Conservation (phyloP, 2,888 invertebrate species). For the Cyclophora punctaria region DNA sequence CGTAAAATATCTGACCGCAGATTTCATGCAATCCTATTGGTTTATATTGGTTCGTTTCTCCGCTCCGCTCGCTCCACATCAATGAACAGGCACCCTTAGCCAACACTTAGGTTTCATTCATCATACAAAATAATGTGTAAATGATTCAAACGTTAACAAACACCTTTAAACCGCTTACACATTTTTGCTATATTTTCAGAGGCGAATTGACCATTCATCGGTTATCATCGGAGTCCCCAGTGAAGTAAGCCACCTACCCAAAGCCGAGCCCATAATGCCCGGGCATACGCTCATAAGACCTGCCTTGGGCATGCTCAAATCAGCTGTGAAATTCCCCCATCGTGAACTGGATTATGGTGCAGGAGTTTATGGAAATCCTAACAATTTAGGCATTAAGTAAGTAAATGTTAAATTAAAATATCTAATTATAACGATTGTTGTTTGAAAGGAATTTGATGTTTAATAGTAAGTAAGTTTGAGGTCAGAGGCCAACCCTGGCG, state of each 20-base stretch:
- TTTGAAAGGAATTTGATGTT: too few relatives aligned
- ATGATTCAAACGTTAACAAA: too few relatives aligned
- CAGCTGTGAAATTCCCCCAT: slow-evolving; percentile 58
- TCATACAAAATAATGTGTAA: too few relatives aligned
- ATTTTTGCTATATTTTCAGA: slow-evolving; percentile 22
- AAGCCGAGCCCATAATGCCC: slow-evolving; percentile 52
- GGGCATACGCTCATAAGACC: slow-evolving; percentile 59
- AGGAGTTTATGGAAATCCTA: slow-evolving; percentile 51
- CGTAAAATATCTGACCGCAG: too few relatives aligned
- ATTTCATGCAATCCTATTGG: too few relatives aligned
- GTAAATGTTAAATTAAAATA: background rate
- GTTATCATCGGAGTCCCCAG: slow-evolving; percentile 41
- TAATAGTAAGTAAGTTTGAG: too few relatives aligned
- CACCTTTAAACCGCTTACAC: background rate
- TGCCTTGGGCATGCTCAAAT: slow-evolving; percentile 56
- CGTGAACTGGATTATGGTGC: slow-evolving; percentile 42
- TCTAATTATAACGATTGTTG: too few relatives aligned
- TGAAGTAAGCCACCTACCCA: slow-evolving; percentile 42
- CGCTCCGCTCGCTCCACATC: too few relatives aligned
- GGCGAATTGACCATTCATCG: slow-evolving; percentile 23
- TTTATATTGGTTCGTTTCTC: too few relatives aligned
- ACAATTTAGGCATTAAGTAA: slow-evolving; percentile 49
- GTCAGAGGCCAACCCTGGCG: too few relatives aligned
- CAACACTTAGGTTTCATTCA: too few relatives aligned
- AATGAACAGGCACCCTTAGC: too few relatives aligned